phyloP scores from a whole-genome alignment of 2,888 invertebrate genomes.

The Eubasilissa splendida region DNA sequence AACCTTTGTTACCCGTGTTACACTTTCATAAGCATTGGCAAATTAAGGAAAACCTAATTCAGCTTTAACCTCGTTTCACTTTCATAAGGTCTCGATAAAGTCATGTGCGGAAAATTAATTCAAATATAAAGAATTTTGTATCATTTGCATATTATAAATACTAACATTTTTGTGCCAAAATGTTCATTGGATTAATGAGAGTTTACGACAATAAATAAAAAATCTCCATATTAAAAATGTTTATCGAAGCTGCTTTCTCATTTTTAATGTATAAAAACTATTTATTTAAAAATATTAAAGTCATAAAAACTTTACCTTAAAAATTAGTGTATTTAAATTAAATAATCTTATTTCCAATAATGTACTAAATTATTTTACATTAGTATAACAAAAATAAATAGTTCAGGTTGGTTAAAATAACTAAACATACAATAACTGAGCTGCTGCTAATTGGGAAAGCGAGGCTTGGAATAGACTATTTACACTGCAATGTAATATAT shows the following conservation, averaged over 20 bases:
- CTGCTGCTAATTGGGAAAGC: background rate
- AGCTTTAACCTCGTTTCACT: background rate
- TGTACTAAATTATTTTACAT: constrained; percentile 34
- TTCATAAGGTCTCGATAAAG: no score
- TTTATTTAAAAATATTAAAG: constrained; percentile 4
- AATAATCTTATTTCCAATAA: constrained; percentile 32
- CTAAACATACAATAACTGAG: constrained; percentile 2
- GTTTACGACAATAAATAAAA: no score
- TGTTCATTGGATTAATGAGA: no score
- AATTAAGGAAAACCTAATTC: background rate
- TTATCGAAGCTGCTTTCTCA: constrained; percentile 18
- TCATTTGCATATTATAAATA: no score
- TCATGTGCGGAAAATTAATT: no score
- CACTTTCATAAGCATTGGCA: constrained; percentile 15
- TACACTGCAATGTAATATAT: no score
- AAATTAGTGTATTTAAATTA: constrained; percentile 33
- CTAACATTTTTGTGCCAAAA: no score
- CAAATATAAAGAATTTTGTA: no score
- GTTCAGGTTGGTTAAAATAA: constrained; percentile 28
- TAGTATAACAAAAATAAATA: constrained; percentile 34
- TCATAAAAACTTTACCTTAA: constrained; percentile 18
- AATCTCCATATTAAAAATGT: background rate
- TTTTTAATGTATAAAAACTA: background rate
- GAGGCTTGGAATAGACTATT: no score
- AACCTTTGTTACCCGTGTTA: constrained; percentile 28